Percentiles rank a stretch among this genome's conserved stretches.
phyloP scores from a whole-genome alignment of 1,140 invertebrate species.

The Tyrophagus putrescentiae region DNA sequence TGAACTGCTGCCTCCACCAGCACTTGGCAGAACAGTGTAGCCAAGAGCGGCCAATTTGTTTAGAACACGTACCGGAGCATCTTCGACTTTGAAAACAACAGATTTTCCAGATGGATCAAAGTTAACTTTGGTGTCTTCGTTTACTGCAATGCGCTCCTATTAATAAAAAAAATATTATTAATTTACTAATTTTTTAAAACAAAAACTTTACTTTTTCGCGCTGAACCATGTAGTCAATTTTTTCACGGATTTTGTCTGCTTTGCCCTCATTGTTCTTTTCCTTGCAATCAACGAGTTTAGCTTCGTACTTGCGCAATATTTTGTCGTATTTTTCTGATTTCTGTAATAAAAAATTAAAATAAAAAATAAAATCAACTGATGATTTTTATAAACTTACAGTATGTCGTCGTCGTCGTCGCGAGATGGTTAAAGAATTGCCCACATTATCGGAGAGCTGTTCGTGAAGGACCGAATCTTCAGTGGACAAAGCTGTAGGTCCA shows the following conservation, averaged over 20 bases:
- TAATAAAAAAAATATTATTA: too few species aligned
- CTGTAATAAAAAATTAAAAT: not conserved
- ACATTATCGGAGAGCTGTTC: conserved; percentile 8
- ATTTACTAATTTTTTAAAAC: too few species aligned
- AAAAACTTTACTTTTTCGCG: too few species aligned
- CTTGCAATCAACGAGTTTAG: conserved; percentile 5
- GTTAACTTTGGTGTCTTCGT: conserved; percentile 17
- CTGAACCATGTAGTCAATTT: conserved; percentile 9
- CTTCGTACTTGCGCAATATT: conserved; percentile 11
- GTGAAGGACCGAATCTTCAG: conserved; percentile 18
- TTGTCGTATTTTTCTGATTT: conserved; percentile 15
- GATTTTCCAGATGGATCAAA: conserved; percentile 17
- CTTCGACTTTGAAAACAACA: conserved; percentile 18
- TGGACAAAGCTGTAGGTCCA: conserved; percentile 14
- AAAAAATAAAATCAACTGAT: not conserved
- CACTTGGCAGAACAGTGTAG: conserved; percentile 2
- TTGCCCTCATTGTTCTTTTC: conserved; percentile 12
- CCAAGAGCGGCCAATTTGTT: conserved; percentile 14
- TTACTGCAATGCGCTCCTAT: conserved; percentile 3
- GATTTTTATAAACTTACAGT: not conserved
- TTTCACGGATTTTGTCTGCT: conserved; percentile 17
- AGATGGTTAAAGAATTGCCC: conserved; percentile 5
- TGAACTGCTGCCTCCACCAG: conserved; percentile 1
- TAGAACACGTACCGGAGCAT: conserved; percentile 13
- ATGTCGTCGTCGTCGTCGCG: not conserved